A percentile compares a stretch with the other conserved stretches of the same genome.
Conservation (phyloP, 2,113 vertebrate genomes). For the Thalassarche chlororhynchos region DNA sequence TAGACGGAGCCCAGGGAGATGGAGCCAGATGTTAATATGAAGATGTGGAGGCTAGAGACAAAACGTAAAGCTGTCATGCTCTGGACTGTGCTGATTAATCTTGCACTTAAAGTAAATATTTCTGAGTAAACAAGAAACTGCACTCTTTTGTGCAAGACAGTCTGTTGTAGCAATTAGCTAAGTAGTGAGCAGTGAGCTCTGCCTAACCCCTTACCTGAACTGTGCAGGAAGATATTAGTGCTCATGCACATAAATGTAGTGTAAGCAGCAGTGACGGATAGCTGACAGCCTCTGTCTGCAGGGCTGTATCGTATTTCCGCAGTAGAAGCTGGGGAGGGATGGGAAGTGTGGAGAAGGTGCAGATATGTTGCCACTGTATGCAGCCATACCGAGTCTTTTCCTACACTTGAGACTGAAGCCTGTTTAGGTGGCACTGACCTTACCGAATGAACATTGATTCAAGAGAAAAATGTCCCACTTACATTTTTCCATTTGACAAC, state of each 20-base stretch:
- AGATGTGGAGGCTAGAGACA: not conserved
- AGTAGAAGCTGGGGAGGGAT: not conserved
- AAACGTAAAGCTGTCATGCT: not conserved
- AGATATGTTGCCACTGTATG: not conserved
- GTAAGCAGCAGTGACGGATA: not conserved
- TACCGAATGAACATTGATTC: not conserved
- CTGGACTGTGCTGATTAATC: not conserved
- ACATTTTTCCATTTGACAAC: not conserved
- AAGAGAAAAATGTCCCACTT: not conserved
- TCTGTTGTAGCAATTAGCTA: not conserved
- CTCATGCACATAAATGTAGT: rapidly evolving
- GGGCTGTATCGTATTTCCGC: not conserved
- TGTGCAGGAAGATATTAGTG: not conserved
- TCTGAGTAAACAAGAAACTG: not conserved
- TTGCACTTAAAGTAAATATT: not conserved
- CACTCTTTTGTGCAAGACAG: not conserved
- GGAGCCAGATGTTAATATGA: not conserved
- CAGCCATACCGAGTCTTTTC: not conserved
- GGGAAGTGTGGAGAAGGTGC: not conserved
- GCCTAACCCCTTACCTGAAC: not conserved
- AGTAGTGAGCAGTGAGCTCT: not conserved
- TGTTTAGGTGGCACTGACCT: not conserved
- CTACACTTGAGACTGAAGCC: not conserved
- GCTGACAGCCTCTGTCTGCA: not conserved
- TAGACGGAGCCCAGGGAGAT: not conserved